Evolutionary conservation across 1,140 invertebrate genomes (phyloP).

Genomic region (Lineus longissimus): DNA sequence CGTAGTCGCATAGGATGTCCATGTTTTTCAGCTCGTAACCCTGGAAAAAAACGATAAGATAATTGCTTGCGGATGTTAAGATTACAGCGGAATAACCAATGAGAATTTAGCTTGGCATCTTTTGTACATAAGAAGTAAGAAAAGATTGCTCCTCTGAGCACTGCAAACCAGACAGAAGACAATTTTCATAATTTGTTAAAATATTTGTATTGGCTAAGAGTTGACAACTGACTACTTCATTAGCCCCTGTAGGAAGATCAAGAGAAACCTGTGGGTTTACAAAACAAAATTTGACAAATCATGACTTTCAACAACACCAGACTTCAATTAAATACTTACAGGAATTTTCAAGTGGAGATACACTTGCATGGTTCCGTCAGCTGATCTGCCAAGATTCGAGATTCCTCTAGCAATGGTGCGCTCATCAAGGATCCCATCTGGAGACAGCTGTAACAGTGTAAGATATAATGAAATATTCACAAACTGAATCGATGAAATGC

Average conservation of each 20-base stretch:
- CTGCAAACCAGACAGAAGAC: too few relatives aligned
- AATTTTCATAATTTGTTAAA: too few relatives aligned
- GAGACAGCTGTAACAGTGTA: constrained; percentile 34
- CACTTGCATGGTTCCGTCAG: constrained; percentile 47
- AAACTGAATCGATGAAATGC: not conserved
- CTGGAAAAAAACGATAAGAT: constrained; percentile 27
- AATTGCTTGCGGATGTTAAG: not conserved
- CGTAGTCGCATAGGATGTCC: constrained; percentile 33
- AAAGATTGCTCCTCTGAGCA: too few relatives aligned
- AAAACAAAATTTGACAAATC: too few relatives aligned
- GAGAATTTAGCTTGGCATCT: too few relatives aligned
- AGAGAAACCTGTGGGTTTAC: too few relatives aligned
- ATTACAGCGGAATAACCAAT: not conserved
- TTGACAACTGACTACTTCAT: too few relatives aligned
- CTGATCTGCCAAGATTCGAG: constrained; percentile 47
- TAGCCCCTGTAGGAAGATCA: too few relatives aligned
- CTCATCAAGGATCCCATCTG: constrained; percentile 48
- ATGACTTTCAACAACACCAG: too few relatives aligned
- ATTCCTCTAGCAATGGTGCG: constrained; percentile 45
- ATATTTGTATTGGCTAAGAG: too few relatives aligned
- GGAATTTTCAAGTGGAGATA: constrained; percentile 46
- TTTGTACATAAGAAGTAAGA: too few relatives aligned
- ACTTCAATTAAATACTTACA: constrained; percentile 36
- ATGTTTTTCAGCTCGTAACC: constrained; percentile 45
- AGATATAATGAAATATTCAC: not conserved